Percentiles rank a stretch among this genome's conserved stretches.
phyloP scores from a whole-genome alignment of 2,113 vertebrate species.

The Tylochromis polylepis region DNA sequence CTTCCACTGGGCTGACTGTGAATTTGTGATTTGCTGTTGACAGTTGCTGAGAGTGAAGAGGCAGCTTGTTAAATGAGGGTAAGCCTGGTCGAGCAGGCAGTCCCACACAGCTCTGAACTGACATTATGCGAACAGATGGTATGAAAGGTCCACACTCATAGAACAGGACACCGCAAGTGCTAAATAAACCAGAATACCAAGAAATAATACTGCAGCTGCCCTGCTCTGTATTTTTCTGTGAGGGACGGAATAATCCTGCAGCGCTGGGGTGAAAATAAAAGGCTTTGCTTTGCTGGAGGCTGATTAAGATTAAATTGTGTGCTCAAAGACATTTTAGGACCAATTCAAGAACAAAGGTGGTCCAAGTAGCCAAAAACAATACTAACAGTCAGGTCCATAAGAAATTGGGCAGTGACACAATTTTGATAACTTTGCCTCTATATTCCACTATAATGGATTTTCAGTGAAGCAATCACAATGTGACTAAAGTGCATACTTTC shows the following conservation, averaged over 20 bases:
- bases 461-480: neutral
- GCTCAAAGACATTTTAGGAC: neutral
- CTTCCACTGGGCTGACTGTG: neutral
- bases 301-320: neutral
- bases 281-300: neutral
- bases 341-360: neutral
- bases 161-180: neutral
- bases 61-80: conserved; percentile 1
- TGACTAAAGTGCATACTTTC: neutral
- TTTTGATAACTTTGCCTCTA: neutral
- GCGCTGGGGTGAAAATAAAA: neutral
- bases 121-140: neutral
- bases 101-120: neutral
- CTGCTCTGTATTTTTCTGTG: neutral
- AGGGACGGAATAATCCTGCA: neutral
- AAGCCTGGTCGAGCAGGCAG: neutral
- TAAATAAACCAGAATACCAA: neutral
- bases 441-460: neutral
- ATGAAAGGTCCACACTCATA: neutral
- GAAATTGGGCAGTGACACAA: neutral
- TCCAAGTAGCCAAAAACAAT: neutral
- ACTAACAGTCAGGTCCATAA: neutral
- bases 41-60: neutral
- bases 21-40: neutral
- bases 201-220: neutral